Conservation (phyloP, 2,888 invertebrate species). For the Daptonema setosum region DNA sequence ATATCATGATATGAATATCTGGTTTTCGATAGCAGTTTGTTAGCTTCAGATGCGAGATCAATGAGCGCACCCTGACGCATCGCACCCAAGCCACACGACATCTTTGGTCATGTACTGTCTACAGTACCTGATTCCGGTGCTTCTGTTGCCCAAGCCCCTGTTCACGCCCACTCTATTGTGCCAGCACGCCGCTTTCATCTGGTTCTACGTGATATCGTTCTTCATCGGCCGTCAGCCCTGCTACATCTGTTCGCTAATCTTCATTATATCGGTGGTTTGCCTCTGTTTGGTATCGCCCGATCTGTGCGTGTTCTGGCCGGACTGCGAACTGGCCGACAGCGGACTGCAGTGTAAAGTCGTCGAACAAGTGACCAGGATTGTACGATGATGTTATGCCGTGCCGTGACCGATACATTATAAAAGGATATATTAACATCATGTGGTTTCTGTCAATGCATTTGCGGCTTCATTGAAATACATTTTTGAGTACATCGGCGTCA, state of each 20-base stretch:
- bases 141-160: conserved; percentile 76
- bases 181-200: conserved; percentile 82
- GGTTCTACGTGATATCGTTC: conserved; percentile 80
- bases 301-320: conserved; percentile 67
- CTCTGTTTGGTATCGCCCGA: conserved; percentile 89
- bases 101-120: conserved; percentile 59
- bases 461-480: too few species aligned
- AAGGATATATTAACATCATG: too few species aligned
- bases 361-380: background rate
- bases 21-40: too few species aligned
- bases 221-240: conserved; percentile 89
- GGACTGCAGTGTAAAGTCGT: background rate
- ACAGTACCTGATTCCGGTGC: conserved; percentile 85
- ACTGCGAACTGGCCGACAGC: conserved; percentile 11
- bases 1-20: too few species aligned
- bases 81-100: background rate
- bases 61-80: too few species aligned
- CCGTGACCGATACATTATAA: too few species aligned
- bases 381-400: too few species aligned
- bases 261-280: conserved; percentile 69
- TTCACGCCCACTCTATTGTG: conserved; percentile 82
- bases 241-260: conserved; percentile 83
- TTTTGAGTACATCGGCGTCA: too few species aligned
- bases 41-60: too few species aligned
- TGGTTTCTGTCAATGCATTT: too few species aligned